Base-by-base conservation (phyloP, 2,113 vertebrate species). In the Pelvicachromis taeniatus region DNA sequence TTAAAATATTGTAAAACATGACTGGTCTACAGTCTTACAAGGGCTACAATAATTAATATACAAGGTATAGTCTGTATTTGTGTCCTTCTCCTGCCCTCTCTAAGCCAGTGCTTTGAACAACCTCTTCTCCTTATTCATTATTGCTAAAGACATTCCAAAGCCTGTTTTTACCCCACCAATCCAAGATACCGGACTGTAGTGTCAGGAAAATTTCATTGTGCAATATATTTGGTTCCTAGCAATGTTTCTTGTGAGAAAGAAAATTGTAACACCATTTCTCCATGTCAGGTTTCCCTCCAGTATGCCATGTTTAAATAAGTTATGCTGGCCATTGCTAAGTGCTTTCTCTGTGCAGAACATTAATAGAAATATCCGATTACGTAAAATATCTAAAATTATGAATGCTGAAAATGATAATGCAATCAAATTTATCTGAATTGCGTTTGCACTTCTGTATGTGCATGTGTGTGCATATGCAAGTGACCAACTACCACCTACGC, bases 401-500 rank as follows among this genome's bases (percentile, higher is more conserved):
- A 80, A 63, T 9, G 31, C 40, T 63, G 53, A 55, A 40, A 14
- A 70, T 58, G 59, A 78, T 61, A 56, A 6, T 11, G 23, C 58
- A 83, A 84, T 88, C 40, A 84, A 26, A 91, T 68, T 52, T 16
- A 77, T 80, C 54, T 80, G 8, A 85, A 59, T 78, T 53, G 48
- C 77, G 2, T 83, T 82, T 88, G 59, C 65, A 52, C 75, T 81
- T 31, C 40, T 81, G 75, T 63, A 61, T 55, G 33, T 80, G 77
- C 35, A 87, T 87, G n/a, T 29, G 75, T 73, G 78, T 86, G 83
- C 85, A 91, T 91, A 88, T 83, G 75, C 84, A 85, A 83, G 78
- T 89, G 87, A 80, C 75, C 81, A 77, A 23, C 75, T 19, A 6
- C 91, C 88, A 87, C 93, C 93, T 85, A 93, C 93, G 90, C 84